Evolutionary conservation across 2,888 invertebrate genomes (phyloP).

Genomic region (Dynastes hyllus): DNA sequence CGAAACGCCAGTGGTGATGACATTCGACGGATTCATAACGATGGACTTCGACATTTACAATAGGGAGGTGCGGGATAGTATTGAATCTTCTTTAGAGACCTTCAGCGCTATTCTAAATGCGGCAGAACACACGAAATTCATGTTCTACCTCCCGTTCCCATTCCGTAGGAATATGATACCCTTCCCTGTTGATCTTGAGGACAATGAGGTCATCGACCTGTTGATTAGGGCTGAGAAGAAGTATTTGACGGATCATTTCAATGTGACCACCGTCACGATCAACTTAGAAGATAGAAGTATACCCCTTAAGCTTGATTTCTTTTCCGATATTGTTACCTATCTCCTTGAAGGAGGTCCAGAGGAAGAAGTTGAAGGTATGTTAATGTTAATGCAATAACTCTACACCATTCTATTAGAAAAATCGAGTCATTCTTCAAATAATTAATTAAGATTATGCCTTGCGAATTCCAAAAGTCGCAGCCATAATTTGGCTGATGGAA

Average conservation of each 20-base stretch:
- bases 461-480: too few species aligned
- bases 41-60: conserved; percentile 8
- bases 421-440: too few species aligned
- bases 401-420: too few species aligned
- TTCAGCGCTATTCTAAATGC: not conserved
- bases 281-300: not conserved
- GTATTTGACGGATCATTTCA: not conserved
- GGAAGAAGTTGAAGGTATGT: not conserved
- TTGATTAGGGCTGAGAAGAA: not conserved
- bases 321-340: not conserved
- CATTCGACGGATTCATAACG: not conserved
- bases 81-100: not conserved
- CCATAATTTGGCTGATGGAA: too few species aligned
- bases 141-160: conserved; percentile 4
- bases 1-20: not conserved
- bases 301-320: not conserved
- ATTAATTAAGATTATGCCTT: too few species aligned
- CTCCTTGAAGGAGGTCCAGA: not conserved
- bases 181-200: not conserved
- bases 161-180: conserved; percentile 1
- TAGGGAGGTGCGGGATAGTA: not conserved
- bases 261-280: not conserved
- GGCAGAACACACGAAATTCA: not conserved
- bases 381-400: too few species aligned
- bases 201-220: not conserved